phyloP scores from a whole-genome alignment of 2,888 invertebrate species.

The Rotaria magnacalcarata region DNA sequence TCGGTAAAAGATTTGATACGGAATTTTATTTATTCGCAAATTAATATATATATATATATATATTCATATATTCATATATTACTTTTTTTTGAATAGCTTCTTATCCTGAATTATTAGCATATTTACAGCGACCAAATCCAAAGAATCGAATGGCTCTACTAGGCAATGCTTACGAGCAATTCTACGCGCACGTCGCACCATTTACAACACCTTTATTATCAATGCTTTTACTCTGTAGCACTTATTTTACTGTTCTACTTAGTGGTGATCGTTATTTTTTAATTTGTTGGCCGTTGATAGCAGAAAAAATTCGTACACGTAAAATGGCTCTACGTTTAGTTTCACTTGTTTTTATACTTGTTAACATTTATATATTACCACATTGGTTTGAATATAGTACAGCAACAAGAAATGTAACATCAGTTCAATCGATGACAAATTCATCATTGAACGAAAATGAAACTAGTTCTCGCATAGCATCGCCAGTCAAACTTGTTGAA shows the following conservation, averaged over 20 bases:
- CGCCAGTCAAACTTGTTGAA: not conserved
- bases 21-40: not conserved
- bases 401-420: not conserved
- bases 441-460: not conserved
- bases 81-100: not conserved
- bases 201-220: slow-evolving; percentile 22
- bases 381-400: slow-evolving; percentile 35
- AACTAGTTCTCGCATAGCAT: not conserved
- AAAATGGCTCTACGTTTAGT: slow-evolving; percentile 4
- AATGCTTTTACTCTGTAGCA: not conserved
- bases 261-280: slow-evolving; percentile 27
- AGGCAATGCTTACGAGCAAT: slow-evolving; percentile 16
- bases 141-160: not conserved
- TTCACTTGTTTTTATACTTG: not conserved
- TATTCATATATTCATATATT: not conserved
- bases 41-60: not conserved
- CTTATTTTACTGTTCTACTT: slow-evolving; percentile 24
- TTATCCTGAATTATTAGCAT: slow-evolving; percentile 4
- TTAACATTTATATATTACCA: not conserved
- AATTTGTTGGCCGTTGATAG: slow-evolving; percentile 20
- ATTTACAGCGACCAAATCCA: not conserved
- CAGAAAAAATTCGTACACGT: slow-evolving; percentile 24
- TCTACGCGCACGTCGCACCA: slow-evolving; percentile 1
- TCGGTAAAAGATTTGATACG: not conserved
- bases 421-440: not conserved